A percentile compares a stretch with the other conserved stretches of the same genome.
Conservation (phyloP, 2,113 vertebrate genomes). For the Cisticola juncidis region DNA sequence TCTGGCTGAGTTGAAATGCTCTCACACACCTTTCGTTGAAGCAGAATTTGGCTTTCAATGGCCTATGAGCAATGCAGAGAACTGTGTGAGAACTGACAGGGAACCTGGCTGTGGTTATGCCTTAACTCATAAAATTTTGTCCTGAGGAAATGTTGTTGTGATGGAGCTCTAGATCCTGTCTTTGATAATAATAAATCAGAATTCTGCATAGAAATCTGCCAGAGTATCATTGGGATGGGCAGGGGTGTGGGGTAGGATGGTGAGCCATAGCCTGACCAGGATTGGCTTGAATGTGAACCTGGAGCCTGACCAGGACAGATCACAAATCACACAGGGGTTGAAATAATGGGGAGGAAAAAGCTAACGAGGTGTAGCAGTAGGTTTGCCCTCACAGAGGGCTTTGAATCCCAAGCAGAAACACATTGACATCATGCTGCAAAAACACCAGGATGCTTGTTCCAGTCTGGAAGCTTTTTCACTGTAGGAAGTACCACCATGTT, state of each 20-base stretch:
- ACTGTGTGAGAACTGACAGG: background rate
- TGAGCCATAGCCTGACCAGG: background rate
- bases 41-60: background rate
- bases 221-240: background rate
- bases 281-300: too few relatives aligned
- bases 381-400: background rate
- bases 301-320: background rate
- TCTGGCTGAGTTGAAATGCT: background rate
- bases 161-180: background rate
- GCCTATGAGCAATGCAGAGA: background rate
- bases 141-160: background rate
- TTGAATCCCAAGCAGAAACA: background rate
- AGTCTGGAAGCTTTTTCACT: background rate
- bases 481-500: background rate
- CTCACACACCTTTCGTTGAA: background rate
- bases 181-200: background rate
- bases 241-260: background rate
- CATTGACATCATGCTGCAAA: background rate
- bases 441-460: background rate
- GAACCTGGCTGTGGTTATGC: background rate
- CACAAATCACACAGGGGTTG: background rate
- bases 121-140: background rate
- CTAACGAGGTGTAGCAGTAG: background rate
- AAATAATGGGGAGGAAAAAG: background rate
- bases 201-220: background rate